Evolutionary conservation across 2,113 vertebrate species (phyloP).

Genomic region (Antigone vipio): DNA sequence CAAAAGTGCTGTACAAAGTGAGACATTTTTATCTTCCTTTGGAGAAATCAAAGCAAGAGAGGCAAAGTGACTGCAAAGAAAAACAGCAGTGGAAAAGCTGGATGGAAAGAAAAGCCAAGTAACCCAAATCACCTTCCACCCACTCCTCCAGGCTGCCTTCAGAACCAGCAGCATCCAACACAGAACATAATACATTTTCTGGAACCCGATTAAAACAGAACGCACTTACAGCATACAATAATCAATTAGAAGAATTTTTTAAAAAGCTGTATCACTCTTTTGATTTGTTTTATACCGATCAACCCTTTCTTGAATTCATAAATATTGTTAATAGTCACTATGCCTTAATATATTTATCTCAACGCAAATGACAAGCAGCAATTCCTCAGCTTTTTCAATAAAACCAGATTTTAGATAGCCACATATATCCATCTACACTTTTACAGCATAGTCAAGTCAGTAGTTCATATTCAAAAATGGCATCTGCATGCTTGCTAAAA

Average conservation of each 20-base stretch:
- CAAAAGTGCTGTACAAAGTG: background rate
- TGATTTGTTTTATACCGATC: fast-evolving
- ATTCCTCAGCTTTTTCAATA: background rate
- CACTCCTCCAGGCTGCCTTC: background rate
- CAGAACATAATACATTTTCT: background rate
- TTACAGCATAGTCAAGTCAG: background rate
- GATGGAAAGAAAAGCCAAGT: background rate
- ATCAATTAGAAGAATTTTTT: background rate
- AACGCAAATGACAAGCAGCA: background rate
- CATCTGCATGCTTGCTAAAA: background rate
- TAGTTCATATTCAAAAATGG: background rate
- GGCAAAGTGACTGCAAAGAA: background rate
- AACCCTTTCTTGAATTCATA: background rate
- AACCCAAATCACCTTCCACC: background rate
- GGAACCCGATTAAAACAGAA: background rate
- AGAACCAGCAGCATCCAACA: background rate
- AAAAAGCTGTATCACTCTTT: background rate
- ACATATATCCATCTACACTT: background rate
- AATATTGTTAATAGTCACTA: background rate
- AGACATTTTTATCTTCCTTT: background rate
- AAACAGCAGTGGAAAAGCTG: background rate
- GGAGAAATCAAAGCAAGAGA: background rate
- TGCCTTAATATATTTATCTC: background rate
- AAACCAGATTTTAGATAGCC: background rate
- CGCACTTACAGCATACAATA: background rate